Evolutionary conservation across 1,140 invertebrate genomes (phyloP).

Genomic region (Harlomillsia oculata): DNA sequence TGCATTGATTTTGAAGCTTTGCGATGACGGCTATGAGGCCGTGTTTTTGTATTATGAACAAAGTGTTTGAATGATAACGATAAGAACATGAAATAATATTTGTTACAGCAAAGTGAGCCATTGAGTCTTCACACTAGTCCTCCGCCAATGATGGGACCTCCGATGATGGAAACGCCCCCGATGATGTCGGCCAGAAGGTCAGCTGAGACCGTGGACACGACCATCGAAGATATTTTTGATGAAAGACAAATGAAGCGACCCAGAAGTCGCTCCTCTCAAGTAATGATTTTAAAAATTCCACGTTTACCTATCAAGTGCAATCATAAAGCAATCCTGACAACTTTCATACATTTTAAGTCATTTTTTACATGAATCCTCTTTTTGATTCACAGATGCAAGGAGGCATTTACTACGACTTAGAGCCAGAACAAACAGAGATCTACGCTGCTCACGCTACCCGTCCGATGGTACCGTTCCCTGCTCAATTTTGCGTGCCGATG

Average conservation of each 20-base stretch:
- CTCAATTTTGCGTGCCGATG: slow-evolving; percentile 31
- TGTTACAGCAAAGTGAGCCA: slow-evolving; percentile 33
- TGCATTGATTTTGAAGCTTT: no score
- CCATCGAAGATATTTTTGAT: slow-evolving; percentile 32
- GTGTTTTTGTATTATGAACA: no score
- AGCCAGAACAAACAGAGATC: slow-evolving; percentile 22
- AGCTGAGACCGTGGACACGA: slow-evolving; percentile 32
- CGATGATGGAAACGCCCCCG: slow-evolving; percentile 27
- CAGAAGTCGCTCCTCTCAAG: slow-evolving; percentile 33
- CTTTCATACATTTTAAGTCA: neutral
- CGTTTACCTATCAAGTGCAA: neutral
- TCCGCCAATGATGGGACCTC: slow-evolving; percentile 13
- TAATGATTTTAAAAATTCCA: slow-evolving; percentile 6
- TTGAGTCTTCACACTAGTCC: slow-evolving; percentile 28
- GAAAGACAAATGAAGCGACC: slow-evolving; percentile 30
- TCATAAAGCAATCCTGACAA: neutral
- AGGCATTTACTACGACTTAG: slow-evolving; percentile 29
- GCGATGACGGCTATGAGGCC: no score
- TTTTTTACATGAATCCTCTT: neutral
- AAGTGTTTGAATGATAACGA: no score
- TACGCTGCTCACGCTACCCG: slow-evolving; percentile 15
- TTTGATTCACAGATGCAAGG: slow-evolving; percentile 21
- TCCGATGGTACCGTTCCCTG: slow-evolving; percentile 17
- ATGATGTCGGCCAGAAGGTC: slow-evolving; percentile 30
- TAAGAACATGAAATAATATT: no score